Evolutionary conservation across 2,797 vertebrate species (phyloP), one percentile per base, ranked within the genome.

Genomic region (Cossypha caffra): DNA sequence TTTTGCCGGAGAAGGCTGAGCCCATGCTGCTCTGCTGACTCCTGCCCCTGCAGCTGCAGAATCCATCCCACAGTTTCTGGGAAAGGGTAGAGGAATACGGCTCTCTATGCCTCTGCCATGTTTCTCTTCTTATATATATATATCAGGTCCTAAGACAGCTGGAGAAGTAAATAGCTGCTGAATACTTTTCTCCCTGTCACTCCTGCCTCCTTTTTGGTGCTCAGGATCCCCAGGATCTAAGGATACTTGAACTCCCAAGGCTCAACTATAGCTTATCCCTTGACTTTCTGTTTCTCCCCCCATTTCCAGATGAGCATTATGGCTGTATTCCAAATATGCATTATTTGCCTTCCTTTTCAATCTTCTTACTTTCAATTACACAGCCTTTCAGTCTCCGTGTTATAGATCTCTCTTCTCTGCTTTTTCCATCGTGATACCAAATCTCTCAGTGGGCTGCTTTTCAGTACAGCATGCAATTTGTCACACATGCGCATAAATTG

Each of bases 1-100:
- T 75, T 96, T 93, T 91, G 35, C 54, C n/a, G 48, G 37, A 88
- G 91, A 55, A 82, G 38, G 90, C 14, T 8, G 43, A 84, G 6
- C 25, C 71, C 1, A 1, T 78, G 40, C 33, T 76, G 74, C 17
- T 64, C 43, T 82, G 81, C 79, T 88, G 61, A 43, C 31, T 93
- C 38, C 33, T 82, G 72, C n/a, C 57, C 24, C 19, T 16, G 17
- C 11, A 31, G 13, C n/a, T 50, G 33, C 57, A 85, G 54, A 80
- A 87, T 59, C 42, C 7, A 20, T 80, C 59, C 78, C 23, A 9
- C 4, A 25, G 67, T 80, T 72, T 92, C 79, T 59, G 69, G 33
- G 48, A 9, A 16, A 33, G 48, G 42, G 21, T 75, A 31, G 35
- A 88, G 59, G 28, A 80, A 15, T 20, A 66, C 16, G 16, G 16